Evolutionary conservation across 2,888 invertebrate species (phyloP).

Genomic region (Drosophila neotestacea): DNA sequence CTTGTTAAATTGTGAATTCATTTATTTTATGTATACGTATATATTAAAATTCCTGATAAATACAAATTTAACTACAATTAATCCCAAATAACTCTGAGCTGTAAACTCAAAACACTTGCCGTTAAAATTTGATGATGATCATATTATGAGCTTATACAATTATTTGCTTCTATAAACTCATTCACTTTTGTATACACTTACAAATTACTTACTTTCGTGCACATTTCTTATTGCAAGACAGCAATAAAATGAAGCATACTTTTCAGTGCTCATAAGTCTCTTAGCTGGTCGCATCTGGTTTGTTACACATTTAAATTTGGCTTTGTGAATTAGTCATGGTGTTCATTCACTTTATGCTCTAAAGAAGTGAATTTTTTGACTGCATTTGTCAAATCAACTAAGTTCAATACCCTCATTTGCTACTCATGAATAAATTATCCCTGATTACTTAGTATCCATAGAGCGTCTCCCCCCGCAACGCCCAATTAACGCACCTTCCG

Average conservation of each 20-base stretch:
- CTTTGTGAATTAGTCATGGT: not conserved
- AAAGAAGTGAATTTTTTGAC: not conserved
- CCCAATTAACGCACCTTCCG: conserved; percentile 55
- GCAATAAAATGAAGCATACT: conserved; percentile 18
- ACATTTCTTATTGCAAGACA: conserved; percentile 13
- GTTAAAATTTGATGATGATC: not conserved
- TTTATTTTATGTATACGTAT: too few relatives aligned
- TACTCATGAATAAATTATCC: conserved; percentile 48
- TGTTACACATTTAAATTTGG: conserved; percentile 6
- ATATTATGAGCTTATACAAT: not conserved
- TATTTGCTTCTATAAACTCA: not conserved
- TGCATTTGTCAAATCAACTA: conserved; percentile 28
- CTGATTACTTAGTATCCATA: conserved; percentile 52
- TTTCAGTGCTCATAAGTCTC: conserved; percentile 11
- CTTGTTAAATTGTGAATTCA: too few relatives aligned
- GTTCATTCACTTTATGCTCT: conserved; percentile 6
- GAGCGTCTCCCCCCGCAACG: conserved; percentile 10
- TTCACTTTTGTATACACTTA: not conserved
- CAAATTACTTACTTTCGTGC: conserved; percentile 1
- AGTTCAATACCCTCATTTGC: conserved; percentile 48
- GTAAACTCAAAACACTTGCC: not conserved
- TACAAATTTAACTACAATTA: not conserved
- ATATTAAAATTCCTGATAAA: too few relatives aligned
- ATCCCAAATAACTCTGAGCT: not conserved
- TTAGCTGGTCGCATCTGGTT: conserved; percentile 17